These are phyloP conservation scores for Drosophila tripunctata DNA, from an alignment of 2,888 invertebrate species.

Conservation along the genomic window DNA sequence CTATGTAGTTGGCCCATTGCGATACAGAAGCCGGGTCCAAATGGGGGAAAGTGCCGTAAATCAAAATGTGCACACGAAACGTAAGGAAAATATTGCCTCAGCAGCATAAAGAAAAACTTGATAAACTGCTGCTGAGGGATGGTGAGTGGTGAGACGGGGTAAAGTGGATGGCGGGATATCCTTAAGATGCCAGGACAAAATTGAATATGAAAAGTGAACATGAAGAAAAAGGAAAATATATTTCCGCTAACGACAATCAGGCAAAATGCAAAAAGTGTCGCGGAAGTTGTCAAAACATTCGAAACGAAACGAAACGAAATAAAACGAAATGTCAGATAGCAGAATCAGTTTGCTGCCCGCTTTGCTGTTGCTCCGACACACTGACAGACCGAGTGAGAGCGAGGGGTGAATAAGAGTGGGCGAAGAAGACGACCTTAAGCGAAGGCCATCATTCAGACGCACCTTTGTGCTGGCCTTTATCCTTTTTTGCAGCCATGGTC, in stretches of 20 bases:
- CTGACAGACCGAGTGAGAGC: slow-evolving; percentile 11
- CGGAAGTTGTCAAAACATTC: slow-evolving; percentile 78
- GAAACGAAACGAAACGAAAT: slow-evolving; percentile 53
- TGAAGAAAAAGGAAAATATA: slow-evolving; percentile 53
- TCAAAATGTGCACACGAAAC: slow-evolving; percentile 45
- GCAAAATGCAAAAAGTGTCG: slow-evolving; percentile 72
- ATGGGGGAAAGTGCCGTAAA: slow-evolving; percentile 46
- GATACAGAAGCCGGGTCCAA: background rate
- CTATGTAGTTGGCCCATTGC: slow-evolving; percentile 45
- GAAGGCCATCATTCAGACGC: slow-evolving; percentile 34
- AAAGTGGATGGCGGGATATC: slow-evolving; percentile 10
- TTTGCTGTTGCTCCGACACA: slow-evolving; percentile 26
- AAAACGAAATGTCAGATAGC: slow-evolving; percentile 51
- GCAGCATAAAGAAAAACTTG: slow-evolving; percentile 42
- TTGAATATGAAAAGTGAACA: slow-evolving; percentile 37
- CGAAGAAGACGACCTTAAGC: slow-evolving; percentile 24
- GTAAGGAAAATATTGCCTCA: slow-evolving; percentile 34
- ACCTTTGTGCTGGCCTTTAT: slow-evolving; percentile 40
- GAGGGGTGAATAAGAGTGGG: background rate
- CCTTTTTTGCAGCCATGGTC: slow-evolving; percentile 10
- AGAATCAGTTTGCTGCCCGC: slow-evolving; percentile 16
- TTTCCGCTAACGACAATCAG: slow-evolving; percentile 73
- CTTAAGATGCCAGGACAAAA: slow-evolving; percentile 37
- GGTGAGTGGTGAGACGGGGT: background rate
- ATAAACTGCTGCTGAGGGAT: slow-evolving; percentile 33